Evolutionary conservation across 2,113 vertebrate genomes (phyloP).

Genomic region (Pelobates fuscus): DNA sequence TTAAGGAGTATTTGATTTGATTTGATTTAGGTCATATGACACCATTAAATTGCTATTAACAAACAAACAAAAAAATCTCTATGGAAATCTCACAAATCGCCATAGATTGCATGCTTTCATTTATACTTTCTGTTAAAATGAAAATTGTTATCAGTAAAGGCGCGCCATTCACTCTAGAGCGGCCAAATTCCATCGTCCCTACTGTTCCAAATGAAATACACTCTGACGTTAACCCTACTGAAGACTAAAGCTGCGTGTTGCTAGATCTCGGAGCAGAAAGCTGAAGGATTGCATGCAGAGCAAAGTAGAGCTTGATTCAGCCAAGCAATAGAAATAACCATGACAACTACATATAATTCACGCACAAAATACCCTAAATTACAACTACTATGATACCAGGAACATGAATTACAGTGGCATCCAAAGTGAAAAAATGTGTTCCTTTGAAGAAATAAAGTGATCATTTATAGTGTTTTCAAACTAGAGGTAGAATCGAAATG

Average conservation of each 20-base stretch:
- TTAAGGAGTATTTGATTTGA: too few relatives aligned
- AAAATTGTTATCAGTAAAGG: background rate
- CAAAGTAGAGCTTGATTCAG: slow-evolving; percentile 14
- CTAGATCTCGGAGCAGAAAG: background rate
- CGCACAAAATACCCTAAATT: slow-evolving; percentile 43
- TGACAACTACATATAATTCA: slow-evolving; percentile 47
- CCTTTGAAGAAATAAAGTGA: slow-evolving; percentile 31
- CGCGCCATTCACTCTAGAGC: background rate
- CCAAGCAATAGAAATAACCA: slow-evolving; percentile 35
- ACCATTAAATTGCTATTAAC: too few relatives aligned
- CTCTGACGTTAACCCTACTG: slow-evolving; percentile 4
- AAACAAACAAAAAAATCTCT: too few relatives aligned
- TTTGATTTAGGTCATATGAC: too few relatives aligned
- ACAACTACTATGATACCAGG: slow-evolving; percentile 35
- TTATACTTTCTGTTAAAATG: background rate
- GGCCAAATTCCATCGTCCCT: background rate
- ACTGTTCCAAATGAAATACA: background rate
- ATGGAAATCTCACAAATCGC: too few relatives aligned
- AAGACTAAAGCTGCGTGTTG: background rate
- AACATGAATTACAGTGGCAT: slow-evolving; percentile 33
- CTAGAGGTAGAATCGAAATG: slow-evolving; percentile 25
- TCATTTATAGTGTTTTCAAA: slow-evolving; percentile 40
- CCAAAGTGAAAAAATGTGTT: slow-evolving; percentile 15
- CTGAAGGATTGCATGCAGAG: background rate
- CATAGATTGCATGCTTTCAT: too few relatives aligned